A percentile compares a stretch with the other conserved stretches of the same genome.
These are phyloP conservation scores for Pseudomugil tenellus DNA, from an alignment of 2,797 vertebrate species.

Conservation along the genomic window DNA sequence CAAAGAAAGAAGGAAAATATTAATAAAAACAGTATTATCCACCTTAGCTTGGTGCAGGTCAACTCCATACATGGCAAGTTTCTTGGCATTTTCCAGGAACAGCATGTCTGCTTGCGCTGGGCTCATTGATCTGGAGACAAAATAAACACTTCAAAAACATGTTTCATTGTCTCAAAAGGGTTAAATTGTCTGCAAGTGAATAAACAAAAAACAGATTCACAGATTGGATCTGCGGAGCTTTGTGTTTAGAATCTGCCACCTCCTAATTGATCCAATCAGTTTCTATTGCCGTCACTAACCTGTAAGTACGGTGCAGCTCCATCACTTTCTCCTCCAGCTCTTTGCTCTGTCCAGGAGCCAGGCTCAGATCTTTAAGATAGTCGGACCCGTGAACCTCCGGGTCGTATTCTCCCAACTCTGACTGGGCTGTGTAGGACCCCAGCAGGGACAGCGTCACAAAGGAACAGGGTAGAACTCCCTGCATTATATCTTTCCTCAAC, in stretches of 20 bases:
- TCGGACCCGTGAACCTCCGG: conserved; percentile 88
- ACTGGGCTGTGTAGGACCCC: conserved; percentile 94
- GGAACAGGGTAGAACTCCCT: conserved; percentile 91
- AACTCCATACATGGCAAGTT: conserved; percentile 96
- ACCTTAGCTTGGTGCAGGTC: conserved; percentile 98
- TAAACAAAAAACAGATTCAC: background rate
- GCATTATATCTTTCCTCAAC: conserved; percentile 92
- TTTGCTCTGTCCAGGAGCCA: conserved; percentile 92
- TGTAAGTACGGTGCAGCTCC: conserved; percentile 94
- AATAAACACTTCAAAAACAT: background rate
- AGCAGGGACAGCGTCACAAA: conserved; percentile 93
- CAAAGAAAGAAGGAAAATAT: background rate
- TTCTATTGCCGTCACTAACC: conserved; percentile 70
- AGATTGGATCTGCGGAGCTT: background rate
- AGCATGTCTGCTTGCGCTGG: conserved; percentile 95
- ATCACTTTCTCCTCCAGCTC: conserved; percentile 95
- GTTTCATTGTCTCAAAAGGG: background rate
- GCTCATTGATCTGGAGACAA: conserved; percentile 89
- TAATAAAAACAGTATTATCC: conserved; percentile 11
- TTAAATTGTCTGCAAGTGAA: background rate
- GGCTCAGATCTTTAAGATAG: conserved; percentile 89
- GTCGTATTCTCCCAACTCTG: conserved; percentile 95
- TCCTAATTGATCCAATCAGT: background rate
- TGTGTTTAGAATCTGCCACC: background rate
- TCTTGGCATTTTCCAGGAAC: conserved; percentile 97